Evolutionary conservation across 2,113 vertebrate species (phyloP).

Genomic region (Junco hyemalis): DNA sequence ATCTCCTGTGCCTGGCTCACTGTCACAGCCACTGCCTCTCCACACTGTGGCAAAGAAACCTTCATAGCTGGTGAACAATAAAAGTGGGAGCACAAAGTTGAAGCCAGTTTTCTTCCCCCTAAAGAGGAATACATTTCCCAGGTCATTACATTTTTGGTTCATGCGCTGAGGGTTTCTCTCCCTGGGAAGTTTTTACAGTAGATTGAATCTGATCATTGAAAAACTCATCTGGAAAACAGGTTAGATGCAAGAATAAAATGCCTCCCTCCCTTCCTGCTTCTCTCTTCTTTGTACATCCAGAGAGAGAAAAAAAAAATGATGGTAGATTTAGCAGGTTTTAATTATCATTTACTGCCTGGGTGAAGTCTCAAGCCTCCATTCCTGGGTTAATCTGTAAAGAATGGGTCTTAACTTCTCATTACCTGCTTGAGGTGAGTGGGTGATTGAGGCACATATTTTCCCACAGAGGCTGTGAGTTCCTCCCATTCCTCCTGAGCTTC

Average conservation of each 20-base stretch:
- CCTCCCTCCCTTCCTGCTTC: background rate
- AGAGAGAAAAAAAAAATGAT: background rate
- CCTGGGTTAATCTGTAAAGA: background rate
- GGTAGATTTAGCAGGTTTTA: background rate
- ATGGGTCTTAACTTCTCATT: background rate
- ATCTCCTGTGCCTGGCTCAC: background rate
- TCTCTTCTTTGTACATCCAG: background rate
- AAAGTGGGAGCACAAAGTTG: slow-evolving; percentile 38
- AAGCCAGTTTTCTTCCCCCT: background rate
- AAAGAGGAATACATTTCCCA: slow-evolving; percentile 48
- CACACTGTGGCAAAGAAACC: background rate
- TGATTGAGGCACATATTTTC: background rate
- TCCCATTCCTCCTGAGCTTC: background rate
- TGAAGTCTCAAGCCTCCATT: background rate
- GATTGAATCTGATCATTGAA: slow-evolving; percentile 60
- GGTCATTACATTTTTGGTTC: slow-evolving; percentile 61
- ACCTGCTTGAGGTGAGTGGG: background rate
- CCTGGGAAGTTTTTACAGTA: slow-evolving; percentile 61
- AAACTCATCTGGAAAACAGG: slow-evolving; percentile 65
- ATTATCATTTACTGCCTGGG: background rate
- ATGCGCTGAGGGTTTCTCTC: slow-evolving; percentile 53
- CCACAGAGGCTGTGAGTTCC: background rate
- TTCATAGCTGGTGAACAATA: slow-evolving; percentile 6
- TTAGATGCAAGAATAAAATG: slow-evolving; percentile 19
- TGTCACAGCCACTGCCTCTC: background rate